Percentiles rank a stretch among this genome's conserved stretches.
Conservation (phyloP, 1,140 invertebrate genomes). For the Mylabris phalerata region DNA sequence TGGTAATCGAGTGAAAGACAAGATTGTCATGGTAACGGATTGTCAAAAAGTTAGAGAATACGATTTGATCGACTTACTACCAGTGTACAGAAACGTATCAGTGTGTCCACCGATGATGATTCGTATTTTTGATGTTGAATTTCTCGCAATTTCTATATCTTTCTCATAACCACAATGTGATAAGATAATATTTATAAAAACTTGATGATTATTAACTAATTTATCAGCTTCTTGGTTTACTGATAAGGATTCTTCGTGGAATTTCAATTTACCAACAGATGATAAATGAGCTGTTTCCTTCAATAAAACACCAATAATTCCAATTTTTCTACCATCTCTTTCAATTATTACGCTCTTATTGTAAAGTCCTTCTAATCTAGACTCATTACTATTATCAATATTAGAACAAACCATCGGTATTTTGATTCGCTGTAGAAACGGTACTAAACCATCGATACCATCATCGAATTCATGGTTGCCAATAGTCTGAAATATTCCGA, state of each 20-base stretch:
- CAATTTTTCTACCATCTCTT: slow-evolving; percentile 56
- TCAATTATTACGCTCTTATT: slow-evolving; percentile 51
- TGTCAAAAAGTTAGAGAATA: background rate
- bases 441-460: slow-evolving; percentile 54
- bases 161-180: slow-evolving; percentile 52
- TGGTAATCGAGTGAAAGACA: too few relatives aligned
- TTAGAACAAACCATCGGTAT: slow-evolving; percentile 65
- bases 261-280: slow-evolving; percentile 38
- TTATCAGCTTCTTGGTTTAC: slow-evolving; percentile 33
- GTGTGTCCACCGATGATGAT: slow-evolving; percentile 81
- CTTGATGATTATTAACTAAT: slow-evolving; percentile 33
- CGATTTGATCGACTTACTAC: slow-evolving; percentile 5
- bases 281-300: slow-evolving; percentile 45
- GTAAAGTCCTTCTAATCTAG: slow-evolving; percentile 51
- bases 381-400: slow-evolving; percentile 61
- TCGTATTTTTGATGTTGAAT: slow-evolving; percentile 52
- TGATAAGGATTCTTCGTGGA: slow-evolving; percentile 44
- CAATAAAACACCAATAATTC: slow-evolving; percentile 71
- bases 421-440: slow-evolving; percentile 57
- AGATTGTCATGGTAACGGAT: too few relatives aligned
- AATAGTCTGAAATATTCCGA: slow-evolving; percentile 33
- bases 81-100: slow-evolving; percentile 48
- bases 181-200: slow-evolving; percentile 42
- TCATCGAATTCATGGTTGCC: slow-evolving; percentile 87
- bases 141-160: slow-evolving; percentile 60